A percentile compares a stretch with the other conserved stretches of the same genome.
phyloP scores from a whole-genome alignment of 2,888 invertebrate genomes.

The Linhomoeus sp. region DNA sequence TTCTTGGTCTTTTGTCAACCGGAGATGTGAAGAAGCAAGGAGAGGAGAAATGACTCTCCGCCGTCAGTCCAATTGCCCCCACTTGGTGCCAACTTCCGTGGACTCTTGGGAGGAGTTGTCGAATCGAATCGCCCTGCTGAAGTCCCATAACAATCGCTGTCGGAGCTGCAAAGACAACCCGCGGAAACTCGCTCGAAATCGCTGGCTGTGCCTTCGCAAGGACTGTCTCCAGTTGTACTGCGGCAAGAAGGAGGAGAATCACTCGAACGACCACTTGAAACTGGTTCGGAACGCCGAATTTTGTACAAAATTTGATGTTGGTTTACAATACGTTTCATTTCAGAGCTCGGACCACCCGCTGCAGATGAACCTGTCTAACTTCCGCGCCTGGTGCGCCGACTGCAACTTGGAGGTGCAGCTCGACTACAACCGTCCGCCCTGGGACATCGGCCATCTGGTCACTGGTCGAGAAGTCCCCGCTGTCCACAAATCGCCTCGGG shows the following conservation, averaged over 20 bases:
- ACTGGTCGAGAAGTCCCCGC: too few relatives aligned
- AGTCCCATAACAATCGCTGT: too few relatives aligned
- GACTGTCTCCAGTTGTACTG: constrained; percentile 62
- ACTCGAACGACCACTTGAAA: constrained; percentile 56
- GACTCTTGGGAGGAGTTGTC: too few relatives aligned
- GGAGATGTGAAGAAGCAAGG: too few relatives aligned
- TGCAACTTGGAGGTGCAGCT: constrained; percentile 61
- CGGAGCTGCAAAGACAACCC: too few relatives aligned
- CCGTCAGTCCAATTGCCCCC: too few relatives aligned
- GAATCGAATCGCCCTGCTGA: too few relatives aligned
- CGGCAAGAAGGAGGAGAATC: constrained; percentile 58
- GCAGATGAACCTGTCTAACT: constrained; percentile 53
- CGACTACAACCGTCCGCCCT: constrained; percentile 31
- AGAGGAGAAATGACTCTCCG: too few relatives aligned
- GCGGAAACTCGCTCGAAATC: too few relatives aligned
- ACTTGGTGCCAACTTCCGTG: too few relatives aligned
- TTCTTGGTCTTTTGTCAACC: too few relatives aligned
- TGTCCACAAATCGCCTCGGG: background rate
- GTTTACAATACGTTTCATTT: constrained; percentile 10
- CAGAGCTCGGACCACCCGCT: constrained; percentile 36
- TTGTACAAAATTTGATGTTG: too few relatives aligned
- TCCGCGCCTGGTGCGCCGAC: constrained; percentile 66
- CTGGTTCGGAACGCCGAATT: constrained; percentile 30
- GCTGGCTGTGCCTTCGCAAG: constrained; percentile 65
- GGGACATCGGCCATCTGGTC: constrained; percentile 9